A percentile compares a stretch with the other conserved stretches of the same genome.
These are phyloP conservation scores for Myotis yumanensis DNA, from an alignment of 2,113 vertebrate genomes.

Conservation along the genomic window DNA sequence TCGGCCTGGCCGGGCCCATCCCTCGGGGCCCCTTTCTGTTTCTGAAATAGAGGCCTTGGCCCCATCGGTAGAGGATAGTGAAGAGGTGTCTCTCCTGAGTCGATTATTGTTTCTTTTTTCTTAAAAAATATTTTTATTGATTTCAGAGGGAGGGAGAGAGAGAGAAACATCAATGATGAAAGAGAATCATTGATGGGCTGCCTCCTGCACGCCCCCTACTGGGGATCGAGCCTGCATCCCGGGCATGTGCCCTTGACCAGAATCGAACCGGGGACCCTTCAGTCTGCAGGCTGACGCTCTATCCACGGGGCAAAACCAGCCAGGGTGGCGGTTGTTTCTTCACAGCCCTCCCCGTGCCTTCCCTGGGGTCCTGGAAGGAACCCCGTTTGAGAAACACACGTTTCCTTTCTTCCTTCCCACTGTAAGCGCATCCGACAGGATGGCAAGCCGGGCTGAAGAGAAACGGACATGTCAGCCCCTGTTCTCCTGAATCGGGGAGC, in stretches of 20 bases:
- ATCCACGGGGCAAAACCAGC: too few species aligned
- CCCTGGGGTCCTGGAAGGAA: neutral
- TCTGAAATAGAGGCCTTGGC: neutral
- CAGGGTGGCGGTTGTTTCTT: neutral
- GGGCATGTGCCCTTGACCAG: too few species aligned
- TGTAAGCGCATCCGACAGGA: neutral
- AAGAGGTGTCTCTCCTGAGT: neutral
- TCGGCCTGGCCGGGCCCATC: accelerated
- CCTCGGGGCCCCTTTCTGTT: neutral
- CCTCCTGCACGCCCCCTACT: too few species aligned
- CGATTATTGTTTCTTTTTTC: neutral
- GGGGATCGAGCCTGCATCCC: too few species aligned
- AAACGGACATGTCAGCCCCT: neutral
- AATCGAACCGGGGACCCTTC: too few species aligned
- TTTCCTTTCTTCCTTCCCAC: neutral
- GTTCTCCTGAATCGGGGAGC: neutral
- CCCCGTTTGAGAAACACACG: neutral
- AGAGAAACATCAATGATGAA: too few species aligned
- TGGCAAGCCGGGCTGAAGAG: neutral
- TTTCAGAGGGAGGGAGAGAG: too few species aligned
- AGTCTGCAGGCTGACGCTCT: too few species aligned
- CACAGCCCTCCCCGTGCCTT: neutral
- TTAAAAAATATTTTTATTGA: too few species aligned
- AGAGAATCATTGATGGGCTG: too few species aligned
- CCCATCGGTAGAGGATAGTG: neutral